Conservation (phyloP, 2,888 invertebrate genomes). For the Harmothoe impar region DNA sequence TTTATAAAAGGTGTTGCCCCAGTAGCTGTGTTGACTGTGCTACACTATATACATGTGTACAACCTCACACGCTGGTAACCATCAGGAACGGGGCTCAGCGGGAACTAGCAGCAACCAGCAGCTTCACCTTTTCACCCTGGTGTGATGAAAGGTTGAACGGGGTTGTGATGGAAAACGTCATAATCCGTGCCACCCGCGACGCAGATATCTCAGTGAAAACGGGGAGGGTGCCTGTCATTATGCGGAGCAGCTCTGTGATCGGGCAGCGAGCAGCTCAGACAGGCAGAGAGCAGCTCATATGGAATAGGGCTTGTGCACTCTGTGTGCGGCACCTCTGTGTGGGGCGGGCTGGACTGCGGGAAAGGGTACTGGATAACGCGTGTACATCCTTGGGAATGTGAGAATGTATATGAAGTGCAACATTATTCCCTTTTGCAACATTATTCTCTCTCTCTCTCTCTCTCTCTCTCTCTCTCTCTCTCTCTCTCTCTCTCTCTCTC, state of each 20-base stretch:
- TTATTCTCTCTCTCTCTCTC: too few relatives aligned
- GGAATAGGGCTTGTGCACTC: neutral
- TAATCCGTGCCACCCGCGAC: slow-evolving; percentile 35
- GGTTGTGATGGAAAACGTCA: slow-evolving; percentile 46
- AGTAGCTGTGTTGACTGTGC: neutral
- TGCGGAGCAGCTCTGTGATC: neutral
- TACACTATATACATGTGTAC: neutral
- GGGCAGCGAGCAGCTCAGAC: neutral
- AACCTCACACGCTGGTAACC: too few relatives aligned
- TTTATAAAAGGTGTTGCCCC: too few relatives aligned
- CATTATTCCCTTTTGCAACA: too few relatives aligned
- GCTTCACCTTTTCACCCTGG: slow-evolving; percentile 19
- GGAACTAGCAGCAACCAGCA: neutral
- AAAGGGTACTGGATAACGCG: too few relatives aligned
- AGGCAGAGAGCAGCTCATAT: neutral
- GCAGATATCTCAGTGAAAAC: neutral
- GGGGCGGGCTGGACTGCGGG: too few relatives aligned
- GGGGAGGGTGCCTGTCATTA: slow-evolving; percentile 32
- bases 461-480: too few relatives aligned
- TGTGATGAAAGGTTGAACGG: slow-evolving; percentile 16
- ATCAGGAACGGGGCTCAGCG: neutral
- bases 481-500: too few relatives aligned
- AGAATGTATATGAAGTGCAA: too few relatives aligned
- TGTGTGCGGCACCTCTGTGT: neutral
- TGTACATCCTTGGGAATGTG: too few relatives aligned